Evolutionary conservation across 2,113 vertebrate species (phyloP).

Genomic region (Polypterus senegalus): DNA sequence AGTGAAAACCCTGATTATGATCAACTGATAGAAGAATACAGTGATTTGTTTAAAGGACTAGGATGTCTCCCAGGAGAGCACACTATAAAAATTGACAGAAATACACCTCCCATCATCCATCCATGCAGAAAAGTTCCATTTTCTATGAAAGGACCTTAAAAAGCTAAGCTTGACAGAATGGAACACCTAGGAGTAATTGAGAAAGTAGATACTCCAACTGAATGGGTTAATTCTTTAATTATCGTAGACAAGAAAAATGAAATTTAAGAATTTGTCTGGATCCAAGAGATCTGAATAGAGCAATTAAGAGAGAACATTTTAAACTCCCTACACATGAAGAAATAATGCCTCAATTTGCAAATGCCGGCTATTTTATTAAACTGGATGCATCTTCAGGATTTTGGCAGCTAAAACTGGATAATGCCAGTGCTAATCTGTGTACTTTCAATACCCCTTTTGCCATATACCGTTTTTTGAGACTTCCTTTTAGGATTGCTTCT

Average conservation of each 20-base stretch:
- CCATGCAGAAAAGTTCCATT: slow-evolving; percentile 5
- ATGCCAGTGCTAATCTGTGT: slow-evolving; percentile 4
- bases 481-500: slow-evolving; percentile 8
- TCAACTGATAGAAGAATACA: slow-evolving; percentile 1
- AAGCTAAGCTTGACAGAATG: neutral
- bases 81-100: neutral
- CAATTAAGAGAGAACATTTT: slow-evolving; percentile 6
- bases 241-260: neutral
- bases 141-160: neutral
- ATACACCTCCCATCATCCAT: slow-evolving; percentile 2
- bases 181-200: neutral
- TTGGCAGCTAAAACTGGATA: slow-evolving; percentile 8
- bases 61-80: slow-evolving; percentile 1
- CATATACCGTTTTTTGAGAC: slow-evolving; percentile 10
- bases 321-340: slow-evolving; percentile 2
- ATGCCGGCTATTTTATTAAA: slow-evolving; percentile 7
- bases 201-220: neutral
- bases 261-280: slow-evolving; percentile 1
- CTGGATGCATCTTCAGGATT: slow-evolving; percentile 8
- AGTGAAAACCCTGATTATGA: neutral
- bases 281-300: neutral
- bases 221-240: neutral
- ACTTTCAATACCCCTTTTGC: slow-evolving; percentile 9
- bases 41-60: slow-evolving; percentile 5
- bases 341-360: slow-evolving; percentile 2